Evolutionary conservation across 2,113 vertebrate species (phyloP).

Genomic region (Anhinga anhinga): DNA sequence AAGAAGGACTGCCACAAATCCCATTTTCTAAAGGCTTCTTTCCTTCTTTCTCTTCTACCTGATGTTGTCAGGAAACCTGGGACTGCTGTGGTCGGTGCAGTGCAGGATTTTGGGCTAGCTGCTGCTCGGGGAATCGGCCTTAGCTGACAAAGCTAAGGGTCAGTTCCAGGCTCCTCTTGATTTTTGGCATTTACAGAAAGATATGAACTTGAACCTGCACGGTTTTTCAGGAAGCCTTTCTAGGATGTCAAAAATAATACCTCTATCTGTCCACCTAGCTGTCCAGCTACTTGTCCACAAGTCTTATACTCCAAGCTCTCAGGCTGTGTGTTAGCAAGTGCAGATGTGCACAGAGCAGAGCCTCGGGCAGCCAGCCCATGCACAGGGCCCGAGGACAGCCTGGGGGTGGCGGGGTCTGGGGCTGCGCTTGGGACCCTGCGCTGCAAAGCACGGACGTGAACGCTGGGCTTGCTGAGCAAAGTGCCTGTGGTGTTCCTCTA

Average conservation of each 20-base stretch:
- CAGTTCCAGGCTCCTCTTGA: background rate
- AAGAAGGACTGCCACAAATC: background rate
- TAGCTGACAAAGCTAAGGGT: background rate
- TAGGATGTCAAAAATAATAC: background rate
- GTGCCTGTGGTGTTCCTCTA: background rate
- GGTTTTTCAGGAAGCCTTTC: background rate
- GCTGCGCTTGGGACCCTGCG: background rate
- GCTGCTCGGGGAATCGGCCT: background rate
- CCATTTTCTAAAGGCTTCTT: background rate
- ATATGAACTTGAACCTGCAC: fast-evolving
- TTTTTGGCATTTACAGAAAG: background rate
- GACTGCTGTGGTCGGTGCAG: too few relatives aligned
- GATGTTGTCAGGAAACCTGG: background rate
- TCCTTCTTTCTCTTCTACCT: background rate
- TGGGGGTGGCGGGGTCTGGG: background rate
- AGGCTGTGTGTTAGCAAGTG: background rate
- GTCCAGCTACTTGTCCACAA: background rate
- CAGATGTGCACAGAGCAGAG: background rate
- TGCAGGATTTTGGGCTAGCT: background rate
- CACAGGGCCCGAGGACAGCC: fast-evolving
- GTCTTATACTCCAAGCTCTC: background rate
- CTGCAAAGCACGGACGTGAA: fast-evolving
- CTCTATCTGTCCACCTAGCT: background rate
- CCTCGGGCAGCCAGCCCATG: background rate
- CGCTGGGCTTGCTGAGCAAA: background rate